A percentile compares a stretch with the other conserved stretches of the same genome.
Evolutionary conservation across 2,888 invertebrate genomes (phyloP).

Genomic region (Drosophila bunnanda): DNA sequence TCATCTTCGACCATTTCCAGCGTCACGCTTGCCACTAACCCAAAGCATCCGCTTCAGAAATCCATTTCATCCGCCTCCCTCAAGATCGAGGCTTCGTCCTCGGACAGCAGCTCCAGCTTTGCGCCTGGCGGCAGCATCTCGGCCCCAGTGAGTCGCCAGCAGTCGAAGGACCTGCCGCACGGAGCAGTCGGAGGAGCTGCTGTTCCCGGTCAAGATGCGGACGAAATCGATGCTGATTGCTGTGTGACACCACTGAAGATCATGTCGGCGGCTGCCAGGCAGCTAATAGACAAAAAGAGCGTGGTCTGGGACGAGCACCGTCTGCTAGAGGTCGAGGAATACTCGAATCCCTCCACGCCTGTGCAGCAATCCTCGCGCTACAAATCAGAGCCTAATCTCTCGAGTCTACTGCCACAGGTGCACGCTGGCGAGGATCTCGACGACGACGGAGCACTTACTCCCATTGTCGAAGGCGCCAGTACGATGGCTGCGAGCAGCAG

Average conservation of each 20-base stretch:
- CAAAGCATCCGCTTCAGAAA: constrained; percentile 77
- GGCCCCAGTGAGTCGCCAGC: constrained; percentile 82
- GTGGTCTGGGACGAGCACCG: constrained; percentile 78
- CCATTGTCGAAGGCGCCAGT: constrained; percentile 54
- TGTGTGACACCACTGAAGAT: constrained; percentile 76
- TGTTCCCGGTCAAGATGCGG: constrained; percentile 55
- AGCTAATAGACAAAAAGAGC: constrained; percentile 73
- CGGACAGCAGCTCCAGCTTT: constrained; percentile 61
- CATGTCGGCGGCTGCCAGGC: constrained; percentile 67
- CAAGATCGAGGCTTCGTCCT: constrained; percentile 62
- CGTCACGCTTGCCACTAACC: constrained; percentile 52
- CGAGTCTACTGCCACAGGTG: constrained; percentile 65
- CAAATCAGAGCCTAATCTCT: constrained; percentile 84
- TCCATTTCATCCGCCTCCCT: constrained; percentile 83
- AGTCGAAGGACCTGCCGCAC: constrained; percentile 70
- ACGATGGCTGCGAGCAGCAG: constrained; percentile 38
- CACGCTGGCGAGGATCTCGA: constrained; percentile 13
- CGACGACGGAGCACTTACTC: constrained; percentile 48
- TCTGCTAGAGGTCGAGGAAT: constrained; percentile 67
- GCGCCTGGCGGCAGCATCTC: constrained; percentile 63
- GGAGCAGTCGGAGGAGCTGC: constrained; percentile 17
- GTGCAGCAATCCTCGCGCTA: constrained; percentile 77
- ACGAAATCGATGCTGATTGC: constrained; percentile 58
- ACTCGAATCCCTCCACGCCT: constrained; percentile 73
- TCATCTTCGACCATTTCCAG: constrained; percentile 41